Evolutionary conservation across 2,113 vertebrate species (phyloP), one percentile per base, ranked within the genome.

Genomic region (Pampusana beccarii): DNA sequence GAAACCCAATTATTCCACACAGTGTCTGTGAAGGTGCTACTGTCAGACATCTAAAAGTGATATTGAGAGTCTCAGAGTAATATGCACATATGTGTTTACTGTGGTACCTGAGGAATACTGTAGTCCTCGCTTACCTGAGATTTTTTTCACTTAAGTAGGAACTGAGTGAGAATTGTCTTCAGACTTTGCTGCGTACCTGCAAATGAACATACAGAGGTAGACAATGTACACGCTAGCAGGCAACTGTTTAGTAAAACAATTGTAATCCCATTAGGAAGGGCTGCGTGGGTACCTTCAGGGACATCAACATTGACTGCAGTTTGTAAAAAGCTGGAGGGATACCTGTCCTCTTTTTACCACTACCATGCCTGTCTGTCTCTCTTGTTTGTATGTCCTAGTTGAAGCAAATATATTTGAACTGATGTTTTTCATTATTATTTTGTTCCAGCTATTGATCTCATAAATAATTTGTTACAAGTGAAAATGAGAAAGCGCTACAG

Each of bases 401-500:
- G 29, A 93, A 88, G 83, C 7, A 87, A 88, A 38, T 65, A 19
- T 21, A 67, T 80, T 65, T 73, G 53, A 88, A 79, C n/a, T 95
- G 54, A 92, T 29, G 40, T 86, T 60, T 88, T 91, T 56, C 57
- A 85, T 88, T 96, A 71, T 95, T 96, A 92, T 95, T 97, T 97
- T 88, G 94, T 98, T 97, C 28, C 97, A 99, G 99, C 99, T 86
- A 99, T 99, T 84, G 99, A 99, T 97, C 98, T 99, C 96, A 99
- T 99, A 96, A 99, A 99, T 98, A 99, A 99, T 98, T 98, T 99
- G 94, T 98, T 99, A 97, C 99, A 99, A 98, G 99, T 99, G 73
- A 99, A 99, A 99, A 99, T 99, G 99, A 99, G 99, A 97, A 99
- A 99, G 95, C 98, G 99, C 53, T 99, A 98, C 97, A 99, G 99